Evolutionary conservation across 2,797 vertebrate species (phyloP).

Genomic region (Poeciliopsis paucimaculata): DNA sequence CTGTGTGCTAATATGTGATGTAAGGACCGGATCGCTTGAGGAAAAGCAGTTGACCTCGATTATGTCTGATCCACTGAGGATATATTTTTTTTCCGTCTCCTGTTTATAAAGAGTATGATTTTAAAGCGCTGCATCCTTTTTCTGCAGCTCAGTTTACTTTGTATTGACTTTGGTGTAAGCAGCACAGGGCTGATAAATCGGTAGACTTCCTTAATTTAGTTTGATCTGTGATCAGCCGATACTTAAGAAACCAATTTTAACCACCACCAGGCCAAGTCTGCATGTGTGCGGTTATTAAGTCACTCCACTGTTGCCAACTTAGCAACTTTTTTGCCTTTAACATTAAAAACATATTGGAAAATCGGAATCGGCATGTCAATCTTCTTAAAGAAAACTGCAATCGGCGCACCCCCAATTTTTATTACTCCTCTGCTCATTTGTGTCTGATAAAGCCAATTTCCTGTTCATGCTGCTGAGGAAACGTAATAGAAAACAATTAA

Average conservation of each 20-base stretch:
- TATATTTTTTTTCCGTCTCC: background rate
- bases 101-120: background rate
- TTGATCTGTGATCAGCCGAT: background rate
- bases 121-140: background rate
- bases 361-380: background rate
- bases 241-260: background rate
- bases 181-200: background rate
- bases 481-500: background rate
- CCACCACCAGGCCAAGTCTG: background rate
- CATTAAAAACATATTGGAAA: background rate
- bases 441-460: background rate
- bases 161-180: background rate
- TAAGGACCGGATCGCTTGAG: conserved; percentile 11
- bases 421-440: background rate
- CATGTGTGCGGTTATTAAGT: background rate
- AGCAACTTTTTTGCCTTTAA: background rate
- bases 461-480: background rate
- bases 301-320: background rate
- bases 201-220: background rate
- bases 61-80: background rate
- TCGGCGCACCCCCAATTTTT: background rate
- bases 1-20: background rate
- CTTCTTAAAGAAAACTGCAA: background rate
- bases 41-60: conserved; percentile 16
- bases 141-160: background rate